These are phyloP conservation scores for Indicator indicator DNA, from an alignment of 2,113 vertebrate genomes.

Conservation along the genomic window DNA sequence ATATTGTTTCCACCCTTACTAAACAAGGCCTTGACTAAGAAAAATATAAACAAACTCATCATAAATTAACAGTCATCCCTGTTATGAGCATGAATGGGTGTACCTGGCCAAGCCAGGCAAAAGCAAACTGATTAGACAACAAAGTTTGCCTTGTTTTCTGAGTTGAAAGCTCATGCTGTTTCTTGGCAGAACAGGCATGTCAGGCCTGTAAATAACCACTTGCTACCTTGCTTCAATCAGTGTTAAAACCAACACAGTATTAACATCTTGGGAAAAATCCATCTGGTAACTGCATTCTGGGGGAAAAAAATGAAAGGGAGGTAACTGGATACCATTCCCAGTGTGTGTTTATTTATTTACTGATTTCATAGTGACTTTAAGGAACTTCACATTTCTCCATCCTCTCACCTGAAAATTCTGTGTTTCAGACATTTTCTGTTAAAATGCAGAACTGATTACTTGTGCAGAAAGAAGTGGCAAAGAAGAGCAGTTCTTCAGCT, in stretches of 20 bases:
- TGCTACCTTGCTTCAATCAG: conserved; percentile 28
- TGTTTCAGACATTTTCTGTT: neutral
- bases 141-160: conserved; percentile 36
- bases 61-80: neutral
- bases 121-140: conserved; percentile 20
- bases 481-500: neutral
- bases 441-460: neutral
- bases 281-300: conserved; percentile 32
- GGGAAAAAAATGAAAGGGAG: neutral
- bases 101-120: conserved; percentile 6
- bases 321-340: neutral
- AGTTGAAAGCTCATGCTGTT: conserved; percentile 51
- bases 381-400: neutral
- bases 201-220: conserved; percentile 43
- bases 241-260: conserved; percentile 3
- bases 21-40: neutral
- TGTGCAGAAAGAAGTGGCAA: neutral
- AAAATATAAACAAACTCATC: neutral
- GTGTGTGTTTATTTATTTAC: neutral
- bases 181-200: conserved; percentile 47
- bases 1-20: neutral
- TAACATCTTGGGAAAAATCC: conserved; percentile 47
- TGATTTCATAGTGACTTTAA: neutral
- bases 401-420: neutral
- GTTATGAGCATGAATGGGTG: neutral